Conservation (phyloP, 92 coral and sea anemone species). For the Meandrina meandrites region DNA sequence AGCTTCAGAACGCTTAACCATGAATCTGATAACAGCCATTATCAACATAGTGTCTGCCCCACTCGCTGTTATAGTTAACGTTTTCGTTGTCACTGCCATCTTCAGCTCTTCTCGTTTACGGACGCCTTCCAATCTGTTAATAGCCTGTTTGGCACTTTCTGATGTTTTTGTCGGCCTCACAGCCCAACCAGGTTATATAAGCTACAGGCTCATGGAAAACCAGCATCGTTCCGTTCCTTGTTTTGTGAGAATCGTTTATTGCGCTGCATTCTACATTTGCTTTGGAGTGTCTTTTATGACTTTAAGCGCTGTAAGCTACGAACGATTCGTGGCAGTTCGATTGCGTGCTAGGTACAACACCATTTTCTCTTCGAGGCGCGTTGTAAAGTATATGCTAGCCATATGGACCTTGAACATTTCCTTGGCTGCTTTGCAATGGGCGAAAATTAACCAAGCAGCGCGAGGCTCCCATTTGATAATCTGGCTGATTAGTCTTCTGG, state of each 20-base stretch:
- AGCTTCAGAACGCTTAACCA: background rate
- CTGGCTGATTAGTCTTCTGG: slow-evolving; percentile 17
- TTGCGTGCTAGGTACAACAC: slow-evolving; percentile 14
- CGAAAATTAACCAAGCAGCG: slow-evolving; percentile 1
- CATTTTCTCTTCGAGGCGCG: slow-evolving; percentile 11
- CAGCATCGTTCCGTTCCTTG: slow-evolving; percentile 26
- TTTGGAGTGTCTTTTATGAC: slow-evolving; percentile 34
- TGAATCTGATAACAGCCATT: slow-evolving; percentile 2
- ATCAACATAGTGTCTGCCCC: slow-evolving; percentile 2
- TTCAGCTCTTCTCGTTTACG: slow-evolving; percentile 4
- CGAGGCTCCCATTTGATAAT: slow-evolving; percentile 14
- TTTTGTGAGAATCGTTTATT: slow-evolving; percentile 23
- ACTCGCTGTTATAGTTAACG: background rate
- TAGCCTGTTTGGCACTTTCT: slow-evolving; percentile 32
- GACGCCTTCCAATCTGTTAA: slow-evolving; percentile 24
- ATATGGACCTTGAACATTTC: slow-evolving; percentile 28
- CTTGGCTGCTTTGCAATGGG: slow-evolving; percentile 9
- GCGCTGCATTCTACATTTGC: slow-evolving; percentile 19
- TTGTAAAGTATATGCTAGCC: background rate
- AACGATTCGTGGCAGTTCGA: slow-evolving; percentile 43
- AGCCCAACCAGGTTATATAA: slow-evolving; percentile 32
- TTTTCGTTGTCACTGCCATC: slow-evolving; percentile 8
- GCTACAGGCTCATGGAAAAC: slow-evolving; percentile 42
- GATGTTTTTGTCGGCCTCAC: slow-evolving; percentile 22
- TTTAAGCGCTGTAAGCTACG: slow-evolving; percentile 39